phyloP scores from a whole-genome alignment of 1,140 invertebrate species.

The Cecropterus lyciades region DNA sequence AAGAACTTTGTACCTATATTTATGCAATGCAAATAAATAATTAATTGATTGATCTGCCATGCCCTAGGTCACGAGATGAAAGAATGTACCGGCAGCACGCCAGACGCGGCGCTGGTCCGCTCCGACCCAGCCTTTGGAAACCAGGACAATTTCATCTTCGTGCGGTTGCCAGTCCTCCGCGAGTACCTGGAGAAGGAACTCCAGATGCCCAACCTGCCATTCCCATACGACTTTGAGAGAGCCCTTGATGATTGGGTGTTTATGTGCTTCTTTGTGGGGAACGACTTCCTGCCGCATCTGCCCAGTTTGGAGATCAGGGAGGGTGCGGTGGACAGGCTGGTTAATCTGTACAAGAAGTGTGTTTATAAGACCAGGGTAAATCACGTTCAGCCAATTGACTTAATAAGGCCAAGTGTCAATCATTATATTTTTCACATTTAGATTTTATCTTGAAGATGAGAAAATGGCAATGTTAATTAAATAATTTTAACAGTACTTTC shows the following conservation, averaged over 20 bases:
- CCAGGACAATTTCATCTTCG: conserved; percentile 95
- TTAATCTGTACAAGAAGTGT: conserved; percentile 97
- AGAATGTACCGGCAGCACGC: conserved; percentile 92
- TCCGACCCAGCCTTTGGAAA: conserved; percentile 86
- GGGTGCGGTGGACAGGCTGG: conserved; percentile 97
- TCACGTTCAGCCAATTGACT: conserved; percentile 6
- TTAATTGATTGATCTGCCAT: no score
- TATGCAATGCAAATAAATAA: no score
- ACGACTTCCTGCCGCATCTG: conserved; percentile 99
- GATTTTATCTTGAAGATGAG: no score
- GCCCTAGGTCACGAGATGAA: conserved; percentile 97
- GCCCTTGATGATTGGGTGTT: conserved; percentile 99
- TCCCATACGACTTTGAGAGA: conserved; percentile 95
- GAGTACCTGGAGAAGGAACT: conserved; percentile 96
- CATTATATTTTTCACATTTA: no score
- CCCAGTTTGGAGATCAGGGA: conserved; percentile 99
- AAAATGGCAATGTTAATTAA: no score
- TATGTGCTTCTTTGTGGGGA: conserved; percentile 99
- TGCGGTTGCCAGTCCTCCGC: conserved; percentile 95
- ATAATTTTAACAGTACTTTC: no score
- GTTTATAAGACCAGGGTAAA: conserved; percentile 95
- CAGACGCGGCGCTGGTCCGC: conserved; percentile 69
- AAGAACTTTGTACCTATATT: no score
- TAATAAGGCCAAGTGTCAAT: no score
- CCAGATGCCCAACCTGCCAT: conserved; percentile 96